Percentiles rank a stretch among this genome's conserved stretches.
These are phyloP conservation scores for Ondatra zibethicus DNA, from an alignment of 2,113 vertebrate genomes.

Conservation along the genomic window DNA sequence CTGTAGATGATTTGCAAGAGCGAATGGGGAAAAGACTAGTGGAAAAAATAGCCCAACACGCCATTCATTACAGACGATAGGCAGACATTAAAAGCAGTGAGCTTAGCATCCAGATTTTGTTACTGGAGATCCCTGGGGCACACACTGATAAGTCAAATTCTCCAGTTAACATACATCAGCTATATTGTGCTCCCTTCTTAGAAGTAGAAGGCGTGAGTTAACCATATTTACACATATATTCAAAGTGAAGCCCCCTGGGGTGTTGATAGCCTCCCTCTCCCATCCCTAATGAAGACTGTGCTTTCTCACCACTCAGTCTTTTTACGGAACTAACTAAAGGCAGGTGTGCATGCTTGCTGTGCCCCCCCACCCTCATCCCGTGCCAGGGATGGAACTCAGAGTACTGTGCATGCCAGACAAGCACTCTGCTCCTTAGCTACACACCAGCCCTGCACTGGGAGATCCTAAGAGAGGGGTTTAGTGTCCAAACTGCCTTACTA, in stretches of 20 bases:
- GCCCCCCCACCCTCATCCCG: fast-evolving
- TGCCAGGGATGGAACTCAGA: not conserved
- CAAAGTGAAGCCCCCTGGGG: not conserved
- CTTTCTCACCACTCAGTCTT: not conserved
- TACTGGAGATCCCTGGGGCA: not conserved
- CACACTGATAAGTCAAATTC: not conserved
- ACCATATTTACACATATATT: too few species aligned
- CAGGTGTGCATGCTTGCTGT: not conserved
- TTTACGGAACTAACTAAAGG: not conserved
- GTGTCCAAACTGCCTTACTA: not conserved
- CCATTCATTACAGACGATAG: not conserved
- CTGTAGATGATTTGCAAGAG: not conserved
- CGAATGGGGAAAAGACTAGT: not conserved
- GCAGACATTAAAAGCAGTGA: not conserved
- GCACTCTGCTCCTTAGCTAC: not conserved
- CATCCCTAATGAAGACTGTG: not conserved
- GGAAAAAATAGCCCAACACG: not conserved
- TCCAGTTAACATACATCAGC: not conserved
- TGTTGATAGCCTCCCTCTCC: not conserved
- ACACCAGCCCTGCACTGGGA: not conserved
- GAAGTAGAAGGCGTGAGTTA: not conserved
- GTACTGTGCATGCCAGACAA: not conserved
- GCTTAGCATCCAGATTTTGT: not conserved
- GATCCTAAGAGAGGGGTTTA: not conserved
- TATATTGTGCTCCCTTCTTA: not conserved